phyloP scores from a whole-genome alignment of 2,113 vertebrate genomes.

The Vanacampus margaritifer region DNA sequence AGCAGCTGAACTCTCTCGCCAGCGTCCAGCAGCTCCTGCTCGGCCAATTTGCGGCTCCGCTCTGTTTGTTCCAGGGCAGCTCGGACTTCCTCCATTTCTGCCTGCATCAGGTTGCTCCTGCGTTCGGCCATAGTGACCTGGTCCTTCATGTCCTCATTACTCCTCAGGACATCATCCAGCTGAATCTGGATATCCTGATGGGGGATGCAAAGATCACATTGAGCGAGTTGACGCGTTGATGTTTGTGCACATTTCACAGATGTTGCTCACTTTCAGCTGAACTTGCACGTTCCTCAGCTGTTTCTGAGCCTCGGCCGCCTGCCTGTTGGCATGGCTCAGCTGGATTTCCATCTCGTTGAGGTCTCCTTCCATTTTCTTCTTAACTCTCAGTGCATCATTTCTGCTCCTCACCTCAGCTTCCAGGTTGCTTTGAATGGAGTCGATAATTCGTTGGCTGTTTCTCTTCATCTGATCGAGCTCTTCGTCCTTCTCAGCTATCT shows the following conservation, averaged over 20 bases:
- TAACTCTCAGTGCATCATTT: slow-evolving; percentile 65
- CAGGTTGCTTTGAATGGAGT: slow-evolving; percentile 72
- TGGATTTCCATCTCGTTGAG: slow-evolving; percentile 51
- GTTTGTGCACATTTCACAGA: neutral
- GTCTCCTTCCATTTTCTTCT: slow-evolving; percentile 64
- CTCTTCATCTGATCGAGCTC: slow-evolving; percentile 59
- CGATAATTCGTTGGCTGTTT: slow-evolving; percentile 61
- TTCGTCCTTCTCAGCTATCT: slow-evolving; percentile 56
- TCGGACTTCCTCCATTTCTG: slow-evolving; percentile 51
- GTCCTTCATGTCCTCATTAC: slow-evolving; percentile 81
- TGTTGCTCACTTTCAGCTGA: slow-evolving; percentile 33
- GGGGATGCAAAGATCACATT: neutral
- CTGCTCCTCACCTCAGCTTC: slow-evolving; percentile 38
- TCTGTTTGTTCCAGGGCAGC: slow-evolving; percentile 76
- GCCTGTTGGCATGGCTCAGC: slow-evolving; percentile 74
- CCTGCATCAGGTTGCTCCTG: slow-evolving; percentile 71
- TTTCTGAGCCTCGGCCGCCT: slow-evolving; percentile 72
- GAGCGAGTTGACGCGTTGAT: neutral
- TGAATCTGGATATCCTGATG: slow-evolving; percentile 46
- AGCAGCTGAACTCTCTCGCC: slow-evolving; percentile 50
- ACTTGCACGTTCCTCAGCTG: slow-evolving; percentile 59
- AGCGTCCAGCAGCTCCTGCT: slow-evolving; percentile 56
- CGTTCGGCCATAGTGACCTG: slow-evolving; percentile 79
- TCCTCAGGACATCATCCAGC: slow-evolving; percentile 70
- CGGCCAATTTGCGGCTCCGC: slow-evolving; percentile 45